Conservation (phyloP, 1,140 invertebrate genomes). For the Glossosoma conforme region DNA sequence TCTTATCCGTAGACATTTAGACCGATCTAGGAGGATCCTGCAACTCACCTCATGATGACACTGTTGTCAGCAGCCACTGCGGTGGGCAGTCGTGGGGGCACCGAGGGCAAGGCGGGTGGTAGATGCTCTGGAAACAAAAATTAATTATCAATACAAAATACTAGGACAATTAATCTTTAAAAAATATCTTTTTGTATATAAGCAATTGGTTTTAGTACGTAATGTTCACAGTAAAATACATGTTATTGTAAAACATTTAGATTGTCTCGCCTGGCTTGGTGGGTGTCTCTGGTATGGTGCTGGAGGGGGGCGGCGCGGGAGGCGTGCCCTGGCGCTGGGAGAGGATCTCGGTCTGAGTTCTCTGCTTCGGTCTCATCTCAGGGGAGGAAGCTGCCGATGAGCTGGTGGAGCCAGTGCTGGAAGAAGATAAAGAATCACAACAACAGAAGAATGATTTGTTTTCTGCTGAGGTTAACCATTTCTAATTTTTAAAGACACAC, state of each 20-base stretch:
- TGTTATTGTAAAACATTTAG: background rate
- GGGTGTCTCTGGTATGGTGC: constrained; percentile 20
- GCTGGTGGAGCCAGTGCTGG: constrained; percentile 37
- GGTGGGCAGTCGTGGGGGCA: constrained; percentile 12
- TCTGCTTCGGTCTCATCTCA: constrained; percentile 37
- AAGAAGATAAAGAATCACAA: too few species aligned
- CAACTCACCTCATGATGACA: constrained; percentile 15
- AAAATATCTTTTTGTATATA: too few species aligned
- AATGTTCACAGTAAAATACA: too few species aligned
- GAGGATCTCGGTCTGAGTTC: constrained; percentile 45
- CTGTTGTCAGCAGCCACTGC: constrained; percentile 16
- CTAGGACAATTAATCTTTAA: too few species aligned
- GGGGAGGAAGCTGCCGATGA: constrained; percentile 42
- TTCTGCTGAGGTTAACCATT: constrained; percentile 36
- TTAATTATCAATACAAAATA: background rate
- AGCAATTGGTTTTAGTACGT: too few species aligned
- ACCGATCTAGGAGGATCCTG: too few species aligned
- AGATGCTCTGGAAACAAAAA: constrained; percentile 5
- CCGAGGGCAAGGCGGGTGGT: constrained; percentile 21
- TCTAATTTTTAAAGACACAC: constrained; percentile 26
- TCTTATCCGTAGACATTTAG: too few species aligned
- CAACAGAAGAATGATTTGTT: background rate
- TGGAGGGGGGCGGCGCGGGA: constrained; percentile 14
- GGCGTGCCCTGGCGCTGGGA: constrained; percentile 36
- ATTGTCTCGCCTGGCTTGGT: constrained; percentile 18